Conservation (phyloP, 2,113 vertebrate species). For the Bubo scandiacus region DNA sequence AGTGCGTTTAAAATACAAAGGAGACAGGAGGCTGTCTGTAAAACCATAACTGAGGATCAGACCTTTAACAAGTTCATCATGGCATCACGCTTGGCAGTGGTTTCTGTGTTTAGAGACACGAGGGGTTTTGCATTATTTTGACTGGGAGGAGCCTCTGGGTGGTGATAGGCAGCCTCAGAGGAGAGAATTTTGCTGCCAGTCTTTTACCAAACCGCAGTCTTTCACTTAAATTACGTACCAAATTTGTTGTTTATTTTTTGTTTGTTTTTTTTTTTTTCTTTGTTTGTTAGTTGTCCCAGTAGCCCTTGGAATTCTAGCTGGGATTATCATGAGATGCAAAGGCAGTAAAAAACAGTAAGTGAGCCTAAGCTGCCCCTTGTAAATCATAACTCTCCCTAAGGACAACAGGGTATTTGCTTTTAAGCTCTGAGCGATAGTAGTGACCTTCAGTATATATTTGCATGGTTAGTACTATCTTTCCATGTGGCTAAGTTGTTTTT, state of each 20-base stretch:
- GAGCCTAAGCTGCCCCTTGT: not conserved
- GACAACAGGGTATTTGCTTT: not conserved
- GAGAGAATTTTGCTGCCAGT: not conserved
- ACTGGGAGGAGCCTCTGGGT: not conserved
- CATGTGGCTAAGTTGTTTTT: not conserved
- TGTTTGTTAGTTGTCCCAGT: not conserved
- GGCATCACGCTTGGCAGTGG: not conserved
- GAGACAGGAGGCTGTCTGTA: not conserved
- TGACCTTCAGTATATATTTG: not conserved
- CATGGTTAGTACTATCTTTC: fast-evolving
- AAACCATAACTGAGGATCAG: not conserved
- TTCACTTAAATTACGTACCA: not conserved
- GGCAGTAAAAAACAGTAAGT: not conserved
- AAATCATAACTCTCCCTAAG: not conserved
- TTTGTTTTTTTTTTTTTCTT: not conserved
- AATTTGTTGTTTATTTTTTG: not conserved
- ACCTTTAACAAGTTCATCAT: not conserved
- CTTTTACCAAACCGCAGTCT: not conserved
- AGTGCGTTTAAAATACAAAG: not conserved
- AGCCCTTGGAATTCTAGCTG: not conserved
- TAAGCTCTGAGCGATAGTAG: not conserved
- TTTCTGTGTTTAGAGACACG: not conserved
- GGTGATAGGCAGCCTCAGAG: not conserved
- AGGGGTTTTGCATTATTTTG: not conserved
- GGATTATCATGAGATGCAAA: not conserved